These are phyloP conservation scores for Tragelaphus imberbis DNA, from an alignment of 2,113 vertebrate species.

Conservation along the genomic window DNA sequence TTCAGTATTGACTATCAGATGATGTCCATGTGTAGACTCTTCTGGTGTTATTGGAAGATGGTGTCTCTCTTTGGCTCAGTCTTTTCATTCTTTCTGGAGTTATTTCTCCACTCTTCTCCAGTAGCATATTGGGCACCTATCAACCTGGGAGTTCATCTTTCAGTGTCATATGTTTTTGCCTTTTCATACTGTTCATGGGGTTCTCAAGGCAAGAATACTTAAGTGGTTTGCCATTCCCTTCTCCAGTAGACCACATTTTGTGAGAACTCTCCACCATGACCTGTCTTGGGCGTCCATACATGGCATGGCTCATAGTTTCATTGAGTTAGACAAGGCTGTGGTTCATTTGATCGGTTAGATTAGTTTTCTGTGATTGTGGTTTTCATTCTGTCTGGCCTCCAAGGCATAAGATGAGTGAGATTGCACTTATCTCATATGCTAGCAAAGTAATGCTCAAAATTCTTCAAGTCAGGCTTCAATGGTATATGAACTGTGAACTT, in stretches of 20 bases:
- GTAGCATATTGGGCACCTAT: neutral
- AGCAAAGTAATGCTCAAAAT: neutral
- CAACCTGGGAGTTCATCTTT: neutral
- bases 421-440: neutral
- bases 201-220: neutral
- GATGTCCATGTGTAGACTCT: neutral
- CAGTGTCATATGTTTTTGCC: neutral
- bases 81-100: neutral
- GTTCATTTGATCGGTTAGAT: neutral
- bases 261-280: neutral
- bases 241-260: neutral
- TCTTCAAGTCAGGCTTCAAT: neutral
- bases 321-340: neutral
- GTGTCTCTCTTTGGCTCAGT: neutral
- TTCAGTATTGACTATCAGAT: neutral
- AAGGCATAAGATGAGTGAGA: neutral
- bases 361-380: neutral
- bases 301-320: neutral
- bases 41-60: neutral
- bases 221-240: neutral
- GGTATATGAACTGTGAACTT: neutral
- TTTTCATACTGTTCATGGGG: neutral
- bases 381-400: neutral
- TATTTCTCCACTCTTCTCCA: neutral
- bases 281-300: neutral